phyloP scores from a whole-genome alignment of 2,888 invertebrate genomes.

The Dynastes grantii region DNA sequence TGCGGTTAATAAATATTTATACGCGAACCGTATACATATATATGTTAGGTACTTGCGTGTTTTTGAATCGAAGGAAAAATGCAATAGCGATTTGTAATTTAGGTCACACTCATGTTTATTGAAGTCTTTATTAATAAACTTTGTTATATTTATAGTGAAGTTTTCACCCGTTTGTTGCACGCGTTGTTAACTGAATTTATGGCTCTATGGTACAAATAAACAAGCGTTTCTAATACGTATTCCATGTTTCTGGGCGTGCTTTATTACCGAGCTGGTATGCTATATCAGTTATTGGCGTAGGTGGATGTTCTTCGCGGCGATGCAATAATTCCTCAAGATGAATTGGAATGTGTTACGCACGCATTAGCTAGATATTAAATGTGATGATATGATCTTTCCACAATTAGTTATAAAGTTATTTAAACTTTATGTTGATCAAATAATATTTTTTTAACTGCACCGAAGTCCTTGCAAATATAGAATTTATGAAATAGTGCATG shows the following conservation, averaged over 20 bases:
- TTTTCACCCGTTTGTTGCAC: conserved; percentile 29
- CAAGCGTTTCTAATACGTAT: conserved; percentile 37
- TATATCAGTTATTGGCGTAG: conserved; percentile 24
- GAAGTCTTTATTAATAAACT: conserved; percentile 47
- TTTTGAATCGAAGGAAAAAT: conserved; percentile 39
- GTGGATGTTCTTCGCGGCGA: neutral
- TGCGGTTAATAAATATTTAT: conserved; percentile 33
- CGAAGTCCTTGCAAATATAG: too few relatives aligned
- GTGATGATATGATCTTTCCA: too few relatives aligned
- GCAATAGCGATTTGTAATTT: conserved; percentile 46
- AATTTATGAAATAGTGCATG: too few relatives aligned
- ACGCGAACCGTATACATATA: conserved; percentile 6
- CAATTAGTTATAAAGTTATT: too few relatives aligned
- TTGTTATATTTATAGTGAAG: conserved; percentile 46
- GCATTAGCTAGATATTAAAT: too few relatives aligned
- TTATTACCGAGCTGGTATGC: neutral
- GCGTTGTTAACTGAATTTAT: conserved; percentile 45
- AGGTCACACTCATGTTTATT: conserved; percentile 46
- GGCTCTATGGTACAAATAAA: conserved; percentile 31
- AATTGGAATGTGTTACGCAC: neutral
- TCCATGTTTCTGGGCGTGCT: conserved; percentile 6
- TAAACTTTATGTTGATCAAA: too few relatives aligned
- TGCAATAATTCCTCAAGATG: conserved; percentile 14
- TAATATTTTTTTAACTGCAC: too few relatives aligned
- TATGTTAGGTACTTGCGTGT: neutral